Evolutionary conservation across 2,113 vertebrate species (phyloP), one percentile per base, ranked within the genome.

Genomic region (Thunnus maccoyii): DNA sequence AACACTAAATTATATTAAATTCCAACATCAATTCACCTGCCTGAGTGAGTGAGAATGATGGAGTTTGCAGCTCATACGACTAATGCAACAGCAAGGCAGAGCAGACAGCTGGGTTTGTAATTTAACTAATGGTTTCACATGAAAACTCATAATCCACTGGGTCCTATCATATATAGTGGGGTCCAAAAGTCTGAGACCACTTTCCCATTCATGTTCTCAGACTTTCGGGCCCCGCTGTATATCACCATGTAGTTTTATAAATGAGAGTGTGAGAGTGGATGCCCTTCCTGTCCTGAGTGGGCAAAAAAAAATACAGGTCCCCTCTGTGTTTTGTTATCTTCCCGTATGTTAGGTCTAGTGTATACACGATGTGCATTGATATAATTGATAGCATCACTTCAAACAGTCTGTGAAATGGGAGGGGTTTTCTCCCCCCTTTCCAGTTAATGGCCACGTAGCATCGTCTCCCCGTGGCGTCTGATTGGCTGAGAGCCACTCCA

Each of bases 401-500:
- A 80, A 54, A 44, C 32, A 17, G 69, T 64, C 36, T 32, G 36
- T 71, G 57, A 72, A 67, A 60, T 27, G 62, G 78, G 57, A 76
- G 57, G 64, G 55, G 68, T 17, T n/a, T 36, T 17, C 3, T 3
- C 17, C 65, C 65, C 62, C 54, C 70, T 36, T 83, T 86, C 32
- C 69, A 73, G 78, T 91, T 91, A 92, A 93, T 92, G 86, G 85
- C 83, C 71, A 82, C 64, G 67, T 55, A 73, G 58, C 74, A 79
- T 84, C 30, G 25, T 86, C 85, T 88, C 62, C 63, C 66, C 70
- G 50, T 63, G 66, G 58, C 54, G 70, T 81, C 61, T 91, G 93
- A 94, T 91, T 91, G 93, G 93, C 88, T 90, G 74, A 88, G 89
- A 89, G 86, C 85, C 88, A 82, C 90, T 88, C 78, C 57, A 71